phyloP scores from a whole-genome alignment of 2,113 vertebrate species.

The Actenoides hombroni region DNA sequence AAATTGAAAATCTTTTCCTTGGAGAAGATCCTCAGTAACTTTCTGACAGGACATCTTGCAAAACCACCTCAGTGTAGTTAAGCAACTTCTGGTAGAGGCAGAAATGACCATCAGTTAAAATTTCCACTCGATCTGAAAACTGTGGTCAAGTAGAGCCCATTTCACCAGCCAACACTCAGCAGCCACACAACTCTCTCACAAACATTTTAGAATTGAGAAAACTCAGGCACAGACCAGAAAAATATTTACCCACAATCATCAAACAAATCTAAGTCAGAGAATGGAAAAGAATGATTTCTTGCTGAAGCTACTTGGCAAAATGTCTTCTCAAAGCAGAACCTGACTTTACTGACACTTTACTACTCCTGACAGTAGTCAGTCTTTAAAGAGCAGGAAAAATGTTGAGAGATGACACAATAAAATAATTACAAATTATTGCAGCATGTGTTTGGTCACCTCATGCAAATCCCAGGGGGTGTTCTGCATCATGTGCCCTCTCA shows the following conservation, averaged over 20 bases:
- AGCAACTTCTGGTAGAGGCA: background rate
- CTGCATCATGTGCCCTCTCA: rapidly evolving
- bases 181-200: background rate
- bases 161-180: background rate
- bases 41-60: background rate
- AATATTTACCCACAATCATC: background rate
- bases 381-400: background rate
- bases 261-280: rapidly evolving
- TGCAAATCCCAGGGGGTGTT: background rate
- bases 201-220: background rate
- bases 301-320: background rate
- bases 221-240: background rate
- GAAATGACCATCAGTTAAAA: background rate
- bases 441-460: background rate
- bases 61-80: background rate
- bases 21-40: background rate
- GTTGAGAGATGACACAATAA: background rate
- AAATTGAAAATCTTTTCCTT: background rate
- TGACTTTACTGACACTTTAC: background rate
- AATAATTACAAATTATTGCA: background rate
- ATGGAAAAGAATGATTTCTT: background rate
- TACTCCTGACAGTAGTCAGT: background rate
- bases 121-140: background rate
- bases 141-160: background rate
- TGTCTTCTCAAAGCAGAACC: background rate